These are phyloP conservation scores for Agelas oroides DNA, from an alignment of 37 sponge, comb jelly and placozoan species.

Conservation along the genomic window DNA sequence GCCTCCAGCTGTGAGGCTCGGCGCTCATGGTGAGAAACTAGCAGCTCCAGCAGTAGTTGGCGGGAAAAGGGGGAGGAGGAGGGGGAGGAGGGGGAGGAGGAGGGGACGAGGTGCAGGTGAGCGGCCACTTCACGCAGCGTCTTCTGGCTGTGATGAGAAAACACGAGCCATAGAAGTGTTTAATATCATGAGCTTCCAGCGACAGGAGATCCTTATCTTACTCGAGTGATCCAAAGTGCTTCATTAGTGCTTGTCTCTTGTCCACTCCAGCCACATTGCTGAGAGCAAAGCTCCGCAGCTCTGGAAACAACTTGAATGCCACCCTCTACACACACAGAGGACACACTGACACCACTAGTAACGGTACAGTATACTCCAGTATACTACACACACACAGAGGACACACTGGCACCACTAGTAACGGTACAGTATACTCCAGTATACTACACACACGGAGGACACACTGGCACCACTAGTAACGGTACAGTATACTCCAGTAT, in stretches of 20 bases:
- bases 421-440: too few relatives aligned
- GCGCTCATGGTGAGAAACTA: constrained; percentile 85
- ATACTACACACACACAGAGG: too few relatives aligned
- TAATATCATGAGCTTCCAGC: not conserved
- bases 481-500: too few relatives aligned
- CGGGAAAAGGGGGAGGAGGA: not conserved
- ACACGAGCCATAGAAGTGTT: not conserved
- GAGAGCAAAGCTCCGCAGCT: constrained; percentile 85
- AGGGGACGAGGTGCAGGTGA: constrained; percentile 72
- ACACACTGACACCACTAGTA: too few relatives aligned
- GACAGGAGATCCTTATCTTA: constrained; percentile 6
- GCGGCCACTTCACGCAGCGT: constrained; percentile 83
- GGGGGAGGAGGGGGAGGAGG: not conserved
- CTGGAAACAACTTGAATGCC: constrained; percentile 86
- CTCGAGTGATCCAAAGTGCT: constrained; percentile 78
- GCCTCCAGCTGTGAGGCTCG: constrained; percentile 89
- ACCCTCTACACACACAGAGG: constrained; percentile 64
- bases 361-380: too few relatives aligned
- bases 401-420: too few relatives aligned
- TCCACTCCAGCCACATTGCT: constrained; percentile 93
- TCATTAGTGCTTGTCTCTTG: constrained; percentile 69
- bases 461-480: too few relatives aligned
- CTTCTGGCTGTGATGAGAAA: constrained; percentile 62
- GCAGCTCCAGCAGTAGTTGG: constrained; percentile 68
- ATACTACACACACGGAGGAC: not conserved